Conservation (phyloP, 2,113 vertebrate genomes). For the Cathartes aura region DNA sequence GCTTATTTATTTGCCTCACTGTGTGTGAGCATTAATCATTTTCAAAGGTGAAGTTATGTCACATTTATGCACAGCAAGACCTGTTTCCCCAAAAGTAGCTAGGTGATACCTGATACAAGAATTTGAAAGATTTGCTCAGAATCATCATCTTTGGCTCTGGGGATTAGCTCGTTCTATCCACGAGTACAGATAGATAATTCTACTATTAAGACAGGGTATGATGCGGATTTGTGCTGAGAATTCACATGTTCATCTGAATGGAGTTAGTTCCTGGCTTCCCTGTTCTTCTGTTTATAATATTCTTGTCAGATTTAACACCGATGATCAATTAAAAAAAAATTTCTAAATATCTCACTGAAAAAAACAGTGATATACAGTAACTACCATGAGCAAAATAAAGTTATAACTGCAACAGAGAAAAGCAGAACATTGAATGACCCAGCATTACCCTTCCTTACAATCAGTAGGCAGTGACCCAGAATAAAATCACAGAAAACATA, state of each 20-base stretch:
- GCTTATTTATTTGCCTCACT: constrained; percentile 4
- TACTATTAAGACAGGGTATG: not conserved
- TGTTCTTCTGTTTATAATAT: not conserved
- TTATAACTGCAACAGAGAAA: not conserved
- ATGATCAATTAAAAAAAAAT: not conserved
- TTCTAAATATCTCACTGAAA: not conserved
- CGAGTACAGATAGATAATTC: not conserved
- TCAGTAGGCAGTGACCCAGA: not conserved
- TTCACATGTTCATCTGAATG: not conserved
- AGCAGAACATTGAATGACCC: not conserved
- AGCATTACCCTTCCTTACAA: not conserved
- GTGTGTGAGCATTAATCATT: constrained; percentile 22
- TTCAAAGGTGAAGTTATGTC: constrained; percentile 3
- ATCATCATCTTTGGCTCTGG: not conserved
- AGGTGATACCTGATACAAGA: not conserved
- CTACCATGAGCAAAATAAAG: not conserved
- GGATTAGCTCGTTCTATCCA: not conserved
- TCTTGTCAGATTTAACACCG: not conserved
- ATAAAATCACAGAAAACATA: not conserved
- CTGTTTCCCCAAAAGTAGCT: not conserved
- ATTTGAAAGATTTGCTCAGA: not conserved
- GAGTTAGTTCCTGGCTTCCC: not conserved
- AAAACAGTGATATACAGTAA: not conserved
- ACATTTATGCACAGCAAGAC: not conserved
- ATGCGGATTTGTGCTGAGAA: not conserved